phyloP scores from a whole-genome alignment of 2,888 invertebrate genomes.

The Ferdinandea cuprea region DNA sequence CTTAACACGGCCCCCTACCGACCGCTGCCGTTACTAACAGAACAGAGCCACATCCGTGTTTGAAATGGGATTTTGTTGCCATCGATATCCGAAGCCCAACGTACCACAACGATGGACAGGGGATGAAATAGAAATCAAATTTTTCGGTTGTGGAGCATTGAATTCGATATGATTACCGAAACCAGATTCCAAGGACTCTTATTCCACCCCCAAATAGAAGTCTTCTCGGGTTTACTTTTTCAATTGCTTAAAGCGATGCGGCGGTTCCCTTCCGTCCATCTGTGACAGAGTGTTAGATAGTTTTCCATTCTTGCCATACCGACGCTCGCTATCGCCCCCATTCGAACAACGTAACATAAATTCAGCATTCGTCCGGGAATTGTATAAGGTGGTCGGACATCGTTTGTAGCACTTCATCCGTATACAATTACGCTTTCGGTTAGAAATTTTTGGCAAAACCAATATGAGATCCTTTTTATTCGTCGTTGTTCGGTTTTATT shows the following conservation, averaged over 20 bases:
- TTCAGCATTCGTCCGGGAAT: constrained; percentile 35
- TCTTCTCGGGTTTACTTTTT: constrained; percentile 36
- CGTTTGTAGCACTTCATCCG: constrained; percentile 67
- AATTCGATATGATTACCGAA: constrained; percentile 72
- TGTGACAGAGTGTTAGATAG: constrained; percentile 14
- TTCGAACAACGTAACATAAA: too few relatives aligned
- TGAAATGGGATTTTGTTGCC: constrained; percentile 26
- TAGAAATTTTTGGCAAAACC: constrained; percentile 44
- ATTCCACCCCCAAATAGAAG: not conserved
- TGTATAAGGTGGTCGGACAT: constrained; percentile 41
- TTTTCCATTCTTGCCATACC: constrained; percentile 10
- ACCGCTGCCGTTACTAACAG: too few relatives aligned
- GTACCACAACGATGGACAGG: constrained; percentile 1
- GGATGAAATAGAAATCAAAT: constrained; percentile 68
- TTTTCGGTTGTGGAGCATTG: constrained; percentile 60
- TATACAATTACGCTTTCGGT: constrained; percentile 67
- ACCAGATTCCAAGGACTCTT: constrained; percentile 48
- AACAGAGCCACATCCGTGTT: constrained; percentile 17
- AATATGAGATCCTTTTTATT: constrained; percentile 55
- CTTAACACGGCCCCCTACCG: not conserved
- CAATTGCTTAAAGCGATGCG: constrained; percentile 58
- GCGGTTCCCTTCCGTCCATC: constrained; percentile 13
- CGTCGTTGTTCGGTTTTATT: constrained; percentile 36
- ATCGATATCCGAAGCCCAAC: constrained; percentile 34
- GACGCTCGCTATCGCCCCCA: too few relatives aligned